Evolutionary conservation across 1,140 invertebrate genomes (phyloP), one percentile per base, ranked within the genome.

Genomic region (Aphidius gifuensis): DNA sequence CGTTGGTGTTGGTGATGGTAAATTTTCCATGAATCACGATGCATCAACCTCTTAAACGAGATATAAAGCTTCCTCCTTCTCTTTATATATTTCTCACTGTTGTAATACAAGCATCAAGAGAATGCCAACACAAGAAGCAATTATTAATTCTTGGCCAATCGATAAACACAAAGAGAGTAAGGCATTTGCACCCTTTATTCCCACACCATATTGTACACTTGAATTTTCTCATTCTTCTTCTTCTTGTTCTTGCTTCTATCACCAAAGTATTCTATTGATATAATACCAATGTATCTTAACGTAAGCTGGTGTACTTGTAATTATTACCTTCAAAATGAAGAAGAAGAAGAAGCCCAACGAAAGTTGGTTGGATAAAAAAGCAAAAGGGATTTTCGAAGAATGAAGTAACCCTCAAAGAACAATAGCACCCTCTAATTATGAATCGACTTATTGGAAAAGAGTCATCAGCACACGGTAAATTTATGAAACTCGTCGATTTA

Each of bases 341-440:
- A 54, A 4, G 5, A 59, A 42, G 46, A 50, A 40, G 43, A 42
- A 55, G n/a, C 53, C n/a, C n/a, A 42, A 51, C 40, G 43, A 23
- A 45, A 67, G 68, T 62, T 55, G 64, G 60, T 55, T 61, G 65
- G 64, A 58, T 55, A 2, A 60, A 6, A 23, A 23, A 39, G 11
- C 50, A 66, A 63, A 60, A 65, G 54, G 60, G 56, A 49, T 44
- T 38, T 45, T 38, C 21, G 7, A 62, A 61, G 64, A 65, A 55
- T 16, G 42, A 58, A 60, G 64, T 58, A 58, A 58, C 59, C 70
- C 70, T 78, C 73, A 73, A 76, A 79, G 75, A 70, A 78, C 76
- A 78, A 80, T 80, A 70, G 69, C 46, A 76, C 74, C 72, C 75
- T 78, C 74, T 79, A 80, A 80, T 80, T 77, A 78, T 65, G 73